Conservation (phyloP, 2,797 vertebrate genomes). For the Taeniopygia guttata region DNA sequence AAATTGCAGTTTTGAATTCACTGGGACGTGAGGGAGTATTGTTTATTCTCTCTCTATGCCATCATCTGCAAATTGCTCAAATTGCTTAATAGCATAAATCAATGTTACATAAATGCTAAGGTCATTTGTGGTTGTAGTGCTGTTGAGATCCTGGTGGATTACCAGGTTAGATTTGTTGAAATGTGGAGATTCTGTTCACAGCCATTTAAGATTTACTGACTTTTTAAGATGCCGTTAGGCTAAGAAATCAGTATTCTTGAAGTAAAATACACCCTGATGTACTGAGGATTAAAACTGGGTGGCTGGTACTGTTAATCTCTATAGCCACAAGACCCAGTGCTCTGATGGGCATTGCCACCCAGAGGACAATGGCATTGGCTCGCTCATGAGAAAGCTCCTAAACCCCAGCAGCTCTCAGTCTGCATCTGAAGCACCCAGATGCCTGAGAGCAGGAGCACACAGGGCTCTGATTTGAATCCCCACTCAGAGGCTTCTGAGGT, state of each 20-base stretch:
- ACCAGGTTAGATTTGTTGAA: background rate
- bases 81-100: slow-evolving; percentile 1
- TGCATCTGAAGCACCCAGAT: background rate
- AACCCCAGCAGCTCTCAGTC: background rate
- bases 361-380: background rate
- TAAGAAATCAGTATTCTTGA: background rate
- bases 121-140: background rate
- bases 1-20: background rate
- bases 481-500: background rate
- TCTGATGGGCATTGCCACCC: background rate
- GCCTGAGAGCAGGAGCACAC: background rate
- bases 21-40: background rate
- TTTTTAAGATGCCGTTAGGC: background rate
- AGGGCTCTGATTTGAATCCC: background rate
- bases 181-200: background rate
- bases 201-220: background rate
- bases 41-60: background rate
- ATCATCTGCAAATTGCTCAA: background rate
- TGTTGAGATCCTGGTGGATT: background rate
- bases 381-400: background rate
- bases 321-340: background rate
- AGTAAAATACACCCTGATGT: background rate
- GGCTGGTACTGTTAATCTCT: background rate
- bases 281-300: background rate
- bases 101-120: background rate